Evolutionary conservation across 2,888 invertebrate species (phyloP).

Genomic region (Odontocolon sp.): DNA sequence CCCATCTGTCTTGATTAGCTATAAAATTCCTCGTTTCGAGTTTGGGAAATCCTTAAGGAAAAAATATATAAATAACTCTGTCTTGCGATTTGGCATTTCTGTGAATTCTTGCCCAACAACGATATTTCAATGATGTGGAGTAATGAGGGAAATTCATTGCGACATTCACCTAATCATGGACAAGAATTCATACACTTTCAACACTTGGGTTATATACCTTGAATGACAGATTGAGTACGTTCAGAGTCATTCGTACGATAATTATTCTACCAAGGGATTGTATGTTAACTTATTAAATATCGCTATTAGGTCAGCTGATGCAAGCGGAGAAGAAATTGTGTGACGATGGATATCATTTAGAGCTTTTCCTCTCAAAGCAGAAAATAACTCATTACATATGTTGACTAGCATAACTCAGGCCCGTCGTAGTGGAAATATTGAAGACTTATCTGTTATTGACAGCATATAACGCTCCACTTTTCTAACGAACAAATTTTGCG

Average conservation of each 20-base stretch:
- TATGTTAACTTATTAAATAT: neutral
- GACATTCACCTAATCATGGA: neutral
- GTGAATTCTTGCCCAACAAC: neutral
- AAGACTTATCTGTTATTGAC: no score
- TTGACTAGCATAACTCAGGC: no score
- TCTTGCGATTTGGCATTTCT: no score
- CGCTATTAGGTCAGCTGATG: constrained; percentile 13
- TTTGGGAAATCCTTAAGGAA: neutral
- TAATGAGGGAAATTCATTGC: neutral
- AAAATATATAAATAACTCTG: no score
- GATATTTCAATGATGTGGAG: neutral
- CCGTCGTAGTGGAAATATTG: no score
- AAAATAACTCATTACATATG: no score
- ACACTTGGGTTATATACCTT: constrained; percentile 13
- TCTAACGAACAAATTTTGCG: no score
- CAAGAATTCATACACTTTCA: neutral
- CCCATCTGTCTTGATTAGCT: neutral
- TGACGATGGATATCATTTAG: neutral
- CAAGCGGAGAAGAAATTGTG: neutral
- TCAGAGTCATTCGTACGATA: neutral
- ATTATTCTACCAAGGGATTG: neutral
- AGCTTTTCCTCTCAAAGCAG: neutral
- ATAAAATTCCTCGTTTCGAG: neutral
- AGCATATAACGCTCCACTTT: no score
- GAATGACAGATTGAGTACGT: constrained; percentile 9